These are phyloP conservation scores for Gadopsis marmoratus DNA, from an alignment of 2,797 vertebrate genomes.

Conservation along the genomic window DNA sequence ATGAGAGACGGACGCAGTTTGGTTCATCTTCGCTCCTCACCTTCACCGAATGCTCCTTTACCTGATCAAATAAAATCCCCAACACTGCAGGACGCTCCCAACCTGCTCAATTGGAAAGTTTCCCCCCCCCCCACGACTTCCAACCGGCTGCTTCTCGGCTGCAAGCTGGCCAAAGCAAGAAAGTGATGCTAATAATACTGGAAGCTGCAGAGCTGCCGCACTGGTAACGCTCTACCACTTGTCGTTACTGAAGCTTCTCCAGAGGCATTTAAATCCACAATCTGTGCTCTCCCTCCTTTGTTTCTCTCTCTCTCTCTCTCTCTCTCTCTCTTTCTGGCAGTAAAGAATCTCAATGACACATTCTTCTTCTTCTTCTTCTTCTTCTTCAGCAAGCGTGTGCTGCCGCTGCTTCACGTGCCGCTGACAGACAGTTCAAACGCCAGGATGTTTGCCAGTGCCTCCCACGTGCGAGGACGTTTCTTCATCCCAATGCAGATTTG, in stretches of 20 bases:
- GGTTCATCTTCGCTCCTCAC: slow-evolving; percentile 71
- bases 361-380: slow-evolving; percentile 12
- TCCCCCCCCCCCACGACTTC: slow-evolving; percentile 19
- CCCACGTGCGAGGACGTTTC: slow-evolving; percentile 71
- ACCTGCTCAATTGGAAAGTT: slow-evolving; percentile 49
- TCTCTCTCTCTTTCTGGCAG: slow-evolving; percentile 6
- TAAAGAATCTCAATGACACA: slow-evolving; percentile 20
- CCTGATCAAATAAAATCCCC: slow-evolving; percentile 11
- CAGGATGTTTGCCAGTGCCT: slow-evolving; percentile 77
- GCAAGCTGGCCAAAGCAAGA: slow-evolving; percentile 6
- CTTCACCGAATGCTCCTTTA: slow-evolving; percentile 23
- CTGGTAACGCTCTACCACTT: slow-evolving; percentile 8
- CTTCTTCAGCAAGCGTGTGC: slow-evolving; percentile 34
- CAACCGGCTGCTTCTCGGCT: slow-evolving; percentile 1
- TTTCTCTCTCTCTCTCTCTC: slow-evolving; percentile 29
- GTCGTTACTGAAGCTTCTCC: slow-evolving; percentile 27
- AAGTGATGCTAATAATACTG: slow-evolving; percentile 21
- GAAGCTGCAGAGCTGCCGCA: slow-evolving; percentile 31
- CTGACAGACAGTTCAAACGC: slow-evolving; percentile 70
- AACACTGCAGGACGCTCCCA: neutral
- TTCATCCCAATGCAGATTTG: slow-evolving; percentile 72
- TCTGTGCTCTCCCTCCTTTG: slow-evolving; percentile 38
- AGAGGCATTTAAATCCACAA: slow-evolving; percentile 32
- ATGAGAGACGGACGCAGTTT: slow-evolving; percentile 81
- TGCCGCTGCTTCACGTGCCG: slow-evolving; percentile 43